phyloP scores from a whole-genome alignment of 2,797 vertebrate genomes.

The Heteromormyrus szaboi region DNA sequence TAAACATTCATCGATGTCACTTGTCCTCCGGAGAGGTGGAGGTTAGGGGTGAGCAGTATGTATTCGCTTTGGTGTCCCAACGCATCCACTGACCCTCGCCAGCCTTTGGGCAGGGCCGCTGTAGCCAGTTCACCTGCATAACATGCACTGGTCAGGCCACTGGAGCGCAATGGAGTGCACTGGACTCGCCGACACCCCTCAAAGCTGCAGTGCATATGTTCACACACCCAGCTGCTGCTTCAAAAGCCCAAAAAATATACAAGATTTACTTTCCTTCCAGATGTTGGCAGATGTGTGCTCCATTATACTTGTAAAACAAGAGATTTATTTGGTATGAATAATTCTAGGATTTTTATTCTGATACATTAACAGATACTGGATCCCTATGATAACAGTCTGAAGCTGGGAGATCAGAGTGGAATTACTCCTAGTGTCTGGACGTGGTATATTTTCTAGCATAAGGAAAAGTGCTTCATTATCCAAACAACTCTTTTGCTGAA shows the following conservation, averaged over 20 bases:
- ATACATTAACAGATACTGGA: conserved; percentile 19
- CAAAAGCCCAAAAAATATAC: conserved; percentile 44
- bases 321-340: conserved; percentile 26
- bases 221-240: conserved; percentile 23
- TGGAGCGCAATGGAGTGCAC: background rate
- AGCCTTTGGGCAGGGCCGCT: background rate
- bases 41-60: background rate
- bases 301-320: conserved; percentile 52
- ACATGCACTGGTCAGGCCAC: background rate
- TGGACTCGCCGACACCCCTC: conserved; percentile 17
- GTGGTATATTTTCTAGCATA: background rate
- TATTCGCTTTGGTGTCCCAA: too few species aligned
- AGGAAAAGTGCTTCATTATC: background rate
- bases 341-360: conserved; percentile 15
- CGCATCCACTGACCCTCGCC: background rate
- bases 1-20: background rate
- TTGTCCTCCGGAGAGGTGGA: background rate
- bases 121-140: background rate
- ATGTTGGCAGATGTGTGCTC: conserved; percentile 44
- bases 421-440: background rate
- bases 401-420: background rate
- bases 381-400: background rate
- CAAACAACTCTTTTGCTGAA: background rate
- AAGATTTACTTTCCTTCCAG: conserved; percentile 33
- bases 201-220: conserved; percentile 37